A percentile compares a stretch with the other conserved stretches of the same genome.
Evolutionary conservation across 2,888 invertebrate species (phyloP).

Genomic region (Corythucha ciliata): DNA sequence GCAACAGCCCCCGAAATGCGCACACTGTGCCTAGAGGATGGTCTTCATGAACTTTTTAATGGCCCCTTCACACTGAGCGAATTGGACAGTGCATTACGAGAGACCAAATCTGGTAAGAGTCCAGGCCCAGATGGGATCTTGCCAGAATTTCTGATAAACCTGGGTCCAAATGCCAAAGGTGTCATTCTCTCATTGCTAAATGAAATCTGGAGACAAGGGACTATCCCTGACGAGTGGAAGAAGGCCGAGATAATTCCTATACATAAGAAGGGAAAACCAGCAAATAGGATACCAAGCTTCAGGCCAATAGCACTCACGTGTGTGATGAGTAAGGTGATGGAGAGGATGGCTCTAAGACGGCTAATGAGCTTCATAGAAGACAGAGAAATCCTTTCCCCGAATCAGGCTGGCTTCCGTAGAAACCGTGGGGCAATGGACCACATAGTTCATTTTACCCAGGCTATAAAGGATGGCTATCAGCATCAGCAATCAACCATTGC

Average conservation of each 20-base stretch:
- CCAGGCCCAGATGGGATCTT: not conserved
- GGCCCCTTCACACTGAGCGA: slow-evolving; percentile 7
- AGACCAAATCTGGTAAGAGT: not conserved
- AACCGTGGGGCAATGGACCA: slow-evolving; percentile 10
- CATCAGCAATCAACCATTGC: not conserved
- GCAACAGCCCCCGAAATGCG: not conserved
- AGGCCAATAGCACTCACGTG: not conserved
- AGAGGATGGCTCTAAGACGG: slow-evolving; percentile 14
- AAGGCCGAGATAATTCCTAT: slow-evolving; percentile 2
- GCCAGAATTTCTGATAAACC: slow-evolving; percentile 5
- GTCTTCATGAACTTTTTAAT: not conserved
- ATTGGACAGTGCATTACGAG: not conserved
- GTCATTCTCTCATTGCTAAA: not conserved
- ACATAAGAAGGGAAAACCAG: slow-evolving; percentile 6
- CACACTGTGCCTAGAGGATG: not conserved
- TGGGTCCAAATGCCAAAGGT: not conserved
- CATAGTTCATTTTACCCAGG: slow-evolving; percentile 11
- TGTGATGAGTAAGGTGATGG: slow-evolving; percentile 9
- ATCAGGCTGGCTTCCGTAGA: slow-evolving; percentile 13
- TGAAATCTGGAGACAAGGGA: not conserved
- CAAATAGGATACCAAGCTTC: not conserved
- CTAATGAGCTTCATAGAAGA: slow-evolving; percentile 8
- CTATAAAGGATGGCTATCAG: slow-evolving; percentile 16
- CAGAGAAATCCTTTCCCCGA: not conserved
- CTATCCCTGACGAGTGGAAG: slow-evolving; percentile 5